Base-by-base conservation (phyloP, 1,140 invertebrate genomes). In the Achatina immaculata region DNA sequence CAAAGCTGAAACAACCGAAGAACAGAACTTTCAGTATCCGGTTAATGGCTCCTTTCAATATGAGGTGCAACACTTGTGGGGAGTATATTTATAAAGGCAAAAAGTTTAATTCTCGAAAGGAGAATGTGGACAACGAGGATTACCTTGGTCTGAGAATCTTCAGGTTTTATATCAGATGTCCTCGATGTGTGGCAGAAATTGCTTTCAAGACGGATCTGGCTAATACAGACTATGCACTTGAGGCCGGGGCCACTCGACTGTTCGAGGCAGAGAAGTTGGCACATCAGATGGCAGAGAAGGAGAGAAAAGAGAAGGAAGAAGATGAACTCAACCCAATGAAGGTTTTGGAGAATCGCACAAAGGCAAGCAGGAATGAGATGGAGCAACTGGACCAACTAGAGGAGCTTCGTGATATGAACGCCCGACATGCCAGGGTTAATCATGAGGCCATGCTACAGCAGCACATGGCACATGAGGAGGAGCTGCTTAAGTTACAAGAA, bases 71-170 rank as follows among this genome's bases (percentile, higher is more conserved):
- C 86, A 99, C 98, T 6, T 99, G 99, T 90, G 97, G 98, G 19
- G 98, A 99, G 92, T 99, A 99, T 88, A 99, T 99, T 88, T 99
- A 99, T 90, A 99, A 99, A 93, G 99, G 98, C 24, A 99, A 99
- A 91, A 99, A 99, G 90, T 99, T 99, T 89, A 99, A 99, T 92
- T 98, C 99, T 0, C 92, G 98, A 51, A 99, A 99, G 92, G 99
- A 99, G 91, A 98, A 99, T 89, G 98, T 99, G 0, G 97, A 99
- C 91, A 96, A 98, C 89, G 95, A 99, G 91, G 96, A 96, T 87
- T 99, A 99, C 90, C 92, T 99, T n/a, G 99, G 98, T 7, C 96
- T 99, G 80, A 93, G 97, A 84, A 98, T 99, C 86, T 99, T 99
- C 90, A 93, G 98, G 80, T 99, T 99, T 92, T 95, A 95, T 85